phyloP scores from a whole-genome alignment of 1,140 invertebrate species.

The Amyelois transitella region DNA sequence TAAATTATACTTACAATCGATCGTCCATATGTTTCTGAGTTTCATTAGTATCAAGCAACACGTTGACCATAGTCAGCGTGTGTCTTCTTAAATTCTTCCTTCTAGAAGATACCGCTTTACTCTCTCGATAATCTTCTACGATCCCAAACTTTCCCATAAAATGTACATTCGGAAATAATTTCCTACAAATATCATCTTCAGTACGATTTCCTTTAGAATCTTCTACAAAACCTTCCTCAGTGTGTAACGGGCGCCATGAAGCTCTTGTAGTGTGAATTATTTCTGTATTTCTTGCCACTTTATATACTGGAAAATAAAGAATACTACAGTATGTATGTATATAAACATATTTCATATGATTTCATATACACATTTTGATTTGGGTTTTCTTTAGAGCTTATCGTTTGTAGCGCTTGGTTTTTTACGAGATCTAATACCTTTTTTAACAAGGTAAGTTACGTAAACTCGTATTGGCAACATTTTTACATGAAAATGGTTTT shows the following conservation, averaged over 20 bases:
- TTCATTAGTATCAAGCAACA: slow-evolving; percentile 55
- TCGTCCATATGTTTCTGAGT: slow-evolving; percentile 53
- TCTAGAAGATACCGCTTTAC: slow-evolving; percentile 30
- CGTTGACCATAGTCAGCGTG: slow-evolving; percentile 49
- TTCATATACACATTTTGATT: background rate
- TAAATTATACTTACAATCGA: slow-evolving; percentile 53
- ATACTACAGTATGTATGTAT: background rate
- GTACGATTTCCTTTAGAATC: background rate
- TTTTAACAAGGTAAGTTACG: too few species aligned
- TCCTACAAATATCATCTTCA: background rate
- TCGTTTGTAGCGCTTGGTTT: too few species aligned
- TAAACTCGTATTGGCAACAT: background rate
- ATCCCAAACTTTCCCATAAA: slow-evolving; percentile 22
- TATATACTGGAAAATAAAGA: slow-evolving; percentile 39
- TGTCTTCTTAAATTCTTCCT: slow-evolving; percentile 37
- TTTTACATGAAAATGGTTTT: too few species aligned
- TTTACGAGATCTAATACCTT: too few species aligned
- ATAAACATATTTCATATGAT: background rate
- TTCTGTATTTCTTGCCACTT: slow-evolving; percentile 34
- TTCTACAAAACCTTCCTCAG: background rate
- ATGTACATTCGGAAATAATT: background rate
- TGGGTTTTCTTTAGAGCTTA: too few species aligned
- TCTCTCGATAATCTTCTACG: slow-evolving; percentile 34
- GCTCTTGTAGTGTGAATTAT: slow-evolving; percentile 33
- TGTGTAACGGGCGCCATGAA: slow-evolving; percentile 24